Percentiles rank a stretch among this genome's conserved stretches.
Conservation (phyloP, 1,140 invertebrate genomes). For the Bombus breviceps region DNA sequence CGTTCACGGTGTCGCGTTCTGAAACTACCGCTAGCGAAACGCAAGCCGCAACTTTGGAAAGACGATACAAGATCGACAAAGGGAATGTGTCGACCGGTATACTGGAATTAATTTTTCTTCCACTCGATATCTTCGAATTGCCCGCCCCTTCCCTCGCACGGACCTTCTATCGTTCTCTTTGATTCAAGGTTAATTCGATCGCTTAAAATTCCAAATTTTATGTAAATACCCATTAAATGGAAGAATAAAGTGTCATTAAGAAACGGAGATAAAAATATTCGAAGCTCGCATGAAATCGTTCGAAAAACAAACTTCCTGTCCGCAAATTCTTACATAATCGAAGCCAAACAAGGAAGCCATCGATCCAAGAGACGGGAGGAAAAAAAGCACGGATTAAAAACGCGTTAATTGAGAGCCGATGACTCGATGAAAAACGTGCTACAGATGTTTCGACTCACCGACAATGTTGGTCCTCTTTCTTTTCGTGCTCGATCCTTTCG, state of each 20-base stretch:
- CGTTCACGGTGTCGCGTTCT: constrained; percentile 51
- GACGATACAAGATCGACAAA: constrained; percentile 14
- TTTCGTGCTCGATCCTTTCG: constrained; percentile 3
- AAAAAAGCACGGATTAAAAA: constrained; percentile 32
- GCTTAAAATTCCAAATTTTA: neutral
- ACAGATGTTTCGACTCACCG: constrained; percentile 52
- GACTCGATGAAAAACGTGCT: constrained; percentile 47
- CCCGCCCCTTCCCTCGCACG: too few relatives aligned
- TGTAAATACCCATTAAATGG: neutral
- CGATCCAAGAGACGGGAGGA: neutral
- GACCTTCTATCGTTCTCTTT: neutral
- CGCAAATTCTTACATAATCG: constrained; percentile 23
- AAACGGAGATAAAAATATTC: neutral
- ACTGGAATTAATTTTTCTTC: neutral
- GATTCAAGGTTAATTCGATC: neutral
- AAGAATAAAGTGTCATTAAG: neutral
- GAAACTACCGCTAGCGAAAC: constrained; percentile 32
- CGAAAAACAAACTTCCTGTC: neutral
- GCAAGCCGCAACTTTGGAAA: constrained; percentile 29
- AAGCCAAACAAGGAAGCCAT: neutral
- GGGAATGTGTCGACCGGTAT: too few relatives aligned
- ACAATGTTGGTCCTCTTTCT: constrained; percentile 36
- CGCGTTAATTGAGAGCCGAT: constrained; percentile 56
- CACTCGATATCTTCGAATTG: neutral
- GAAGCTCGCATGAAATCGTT: neutral